Conservation (phyloP, 1,140 invertebrate species). For the Drosophila navojoa region DNA sequence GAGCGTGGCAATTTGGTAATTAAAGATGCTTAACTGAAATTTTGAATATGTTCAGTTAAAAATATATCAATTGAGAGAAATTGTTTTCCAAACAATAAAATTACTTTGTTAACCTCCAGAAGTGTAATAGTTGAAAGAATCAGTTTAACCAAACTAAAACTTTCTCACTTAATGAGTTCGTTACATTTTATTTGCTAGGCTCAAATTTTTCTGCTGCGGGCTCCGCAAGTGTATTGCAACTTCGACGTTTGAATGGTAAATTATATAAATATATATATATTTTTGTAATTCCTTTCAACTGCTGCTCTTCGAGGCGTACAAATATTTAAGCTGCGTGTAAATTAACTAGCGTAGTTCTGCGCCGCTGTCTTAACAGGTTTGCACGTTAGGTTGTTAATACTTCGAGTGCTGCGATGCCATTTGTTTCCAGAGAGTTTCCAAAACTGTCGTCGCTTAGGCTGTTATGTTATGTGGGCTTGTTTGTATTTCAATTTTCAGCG, state of each 20-base stretch:
- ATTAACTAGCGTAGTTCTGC: constrained; percentile 70
- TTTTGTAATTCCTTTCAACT: constrained; percentile 47
- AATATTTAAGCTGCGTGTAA: constrained; percentile 74
- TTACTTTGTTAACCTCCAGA: no score
- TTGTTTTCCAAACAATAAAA: no score
- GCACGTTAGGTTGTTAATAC: constrained; percentile 71
- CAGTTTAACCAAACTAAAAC: no score
- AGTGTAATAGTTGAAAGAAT: no score
- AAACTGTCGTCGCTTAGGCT: constrained; percentile 33
- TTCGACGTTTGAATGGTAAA: not conserved
- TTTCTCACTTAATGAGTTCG: no score
- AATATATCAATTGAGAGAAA: no score
- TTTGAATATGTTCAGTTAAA: no score
- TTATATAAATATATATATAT: not conserved
- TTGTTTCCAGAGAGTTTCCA: constrained; percentile 1
- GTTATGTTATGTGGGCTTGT: constrained; percentile 47
- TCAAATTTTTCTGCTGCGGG: no score
- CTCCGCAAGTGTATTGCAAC: no score
- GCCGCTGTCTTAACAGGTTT: constrained; percentile 69
- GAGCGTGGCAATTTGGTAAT: no score
- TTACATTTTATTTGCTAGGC: no score
- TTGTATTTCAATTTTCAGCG: constrained; percentile 77
- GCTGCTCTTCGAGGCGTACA: constrained; percentile 48
- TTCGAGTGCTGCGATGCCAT: constrained; percentile 38
- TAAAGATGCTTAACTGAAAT: no score